A percentile compares a stretch with the other conserved stretches of the same genome.
Evolutionary conservation across 2,888 invertebrate species (phyloP).

Genomic region (Hipparchia semele): DNA sequence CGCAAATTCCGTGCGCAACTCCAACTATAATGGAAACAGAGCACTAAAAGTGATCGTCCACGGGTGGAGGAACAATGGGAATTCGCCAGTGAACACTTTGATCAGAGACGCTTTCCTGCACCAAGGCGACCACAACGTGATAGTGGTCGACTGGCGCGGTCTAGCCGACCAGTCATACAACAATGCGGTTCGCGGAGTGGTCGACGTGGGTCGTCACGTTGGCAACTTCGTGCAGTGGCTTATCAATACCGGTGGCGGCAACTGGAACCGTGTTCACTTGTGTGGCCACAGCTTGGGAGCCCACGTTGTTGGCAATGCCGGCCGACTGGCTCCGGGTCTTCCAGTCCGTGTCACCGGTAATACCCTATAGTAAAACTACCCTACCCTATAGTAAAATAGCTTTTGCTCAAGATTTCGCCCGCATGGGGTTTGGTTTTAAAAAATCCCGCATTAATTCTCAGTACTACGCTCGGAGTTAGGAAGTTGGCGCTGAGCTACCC

Average conservation of each 20-base stretch:
- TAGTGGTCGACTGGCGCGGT: conserved; percentile 63
- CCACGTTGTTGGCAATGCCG: conserved; percentile 66
- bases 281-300: conserved; percentile 73
- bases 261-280: conserved; percentile 66
- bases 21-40: conserved; percentile 50
- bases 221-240: conserved; percentile 65
- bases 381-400: not conserved
- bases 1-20: conserved; percentile 49
- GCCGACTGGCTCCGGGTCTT: conserved; percentile 52
- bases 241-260: conserved; percentile 58
- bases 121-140: conserved; percentile 54
- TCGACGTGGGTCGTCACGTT: conserved; percentile 56
- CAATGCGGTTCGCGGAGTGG: conserved; percentile 54
- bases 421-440: too few relatives aligned
- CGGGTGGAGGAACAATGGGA: conserved; percentile 56
- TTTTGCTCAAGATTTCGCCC: too few relatives aligned
- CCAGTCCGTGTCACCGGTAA: conserved; percentile 63
- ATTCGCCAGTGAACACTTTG: conserved; percentile 46
- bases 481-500: too few relatives aligned
- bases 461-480: too few relatives aligned
- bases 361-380: not conserved
- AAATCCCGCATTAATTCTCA: too few relatives aligned
- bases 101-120: conserved; percentile 53
- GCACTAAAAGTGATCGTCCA: conserved; percentile 54
- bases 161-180: conserved; percentile 52